Evolutionary conservation across 1,140 invertebrate species (phyloP).

Genomic region (Listronotus oregonensis): DNA sequence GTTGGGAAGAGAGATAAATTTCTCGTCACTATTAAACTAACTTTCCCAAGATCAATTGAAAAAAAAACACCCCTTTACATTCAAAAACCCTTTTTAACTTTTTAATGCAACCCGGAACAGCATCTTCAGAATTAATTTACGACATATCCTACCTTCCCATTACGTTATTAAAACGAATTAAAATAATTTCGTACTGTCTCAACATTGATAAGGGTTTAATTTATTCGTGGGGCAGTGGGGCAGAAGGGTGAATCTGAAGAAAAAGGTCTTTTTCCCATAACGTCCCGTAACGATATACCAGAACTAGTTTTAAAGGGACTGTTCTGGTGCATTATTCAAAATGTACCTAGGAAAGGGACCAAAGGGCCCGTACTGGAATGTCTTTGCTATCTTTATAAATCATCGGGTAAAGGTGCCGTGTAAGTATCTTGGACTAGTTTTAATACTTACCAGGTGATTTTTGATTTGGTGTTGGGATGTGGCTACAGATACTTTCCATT

Average conservation of each 20-base stretch:
- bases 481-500: no score
- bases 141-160: conserved; percentile 21
- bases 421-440: conserved; percentile 18
- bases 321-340: not conserved
- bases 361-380: conserved; percentile 10
- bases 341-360: conserved; percentile 14
- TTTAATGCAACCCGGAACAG: conserved; percentile 27
- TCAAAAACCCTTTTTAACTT: conserved; percentile 35
- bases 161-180: conserved; percentile 24
- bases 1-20: no score
- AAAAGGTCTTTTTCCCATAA: conserved; percentile 34
- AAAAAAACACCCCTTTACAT: not conserved
- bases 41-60: no score
- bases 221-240: conserved; percentile 12
- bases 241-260: not conserved
- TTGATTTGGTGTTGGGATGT: no score
- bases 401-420: conserved; percentile 4
- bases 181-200: conserved; percentile 37
- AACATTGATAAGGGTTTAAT: conserved; percentile 38
- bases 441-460: conserved; percentile 4
- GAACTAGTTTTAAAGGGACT: conserved; percentile 24
- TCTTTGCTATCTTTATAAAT: conserved; percentile 25
- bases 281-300: conserved; percentile 13
- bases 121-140: conserved; percentile 26
- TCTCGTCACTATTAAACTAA: no score